Conservation (phyloP, 2,797 vertebrate species). For the Pygocentrus nattereri region DNA sequence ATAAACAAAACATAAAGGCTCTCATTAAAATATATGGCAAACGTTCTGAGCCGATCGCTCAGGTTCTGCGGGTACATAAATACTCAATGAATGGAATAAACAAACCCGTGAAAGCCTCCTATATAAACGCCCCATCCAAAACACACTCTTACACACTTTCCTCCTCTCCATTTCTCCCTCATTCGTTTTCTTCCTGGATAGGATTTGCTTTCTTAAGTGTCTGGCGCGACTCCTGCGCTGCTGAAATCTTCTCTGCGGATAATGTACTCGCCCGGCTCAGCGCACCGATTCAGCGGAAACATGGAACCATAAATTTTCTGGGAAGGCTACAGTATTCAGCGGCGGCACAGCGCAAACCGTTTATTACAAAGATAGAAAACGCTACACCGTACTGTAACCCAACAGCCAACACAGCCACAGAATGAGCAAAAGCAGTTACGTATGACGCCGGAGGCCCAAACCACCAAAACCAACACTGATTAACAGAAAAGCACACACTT, state of each 20-base stretch:
- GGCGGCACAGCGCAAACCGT: no score
- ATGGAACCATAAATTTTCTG: constrained; percentile 56
- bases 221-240: constrained; percentile 58
- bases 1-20: not conserved
- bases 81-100: not conserved
- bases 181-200: constrained; percentile 3
- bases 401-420: constrained; percentile 17
- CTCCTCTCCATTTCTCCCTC: not conserved
- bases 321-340: constrained; percentile 47
- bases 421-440: not conserved
- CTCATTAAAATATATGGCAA: not conserved
- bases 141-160: constrained; percentile 35
- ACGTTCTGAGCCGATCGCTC: not conserved
- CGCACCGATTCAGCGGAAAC: constrained; percentile 50
- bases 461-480: not conserved
- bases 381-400: not conserved
- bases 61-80: not conserved
- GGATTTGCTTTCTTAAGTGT: constrained; percentile 56
- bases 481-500: not conserved
- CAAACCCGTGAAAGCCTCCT: not conserved
- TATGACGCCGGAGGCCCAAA: no score
- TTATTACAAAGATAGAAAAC: constrained; percentile 27
- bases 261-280: constrained; percentile 57
- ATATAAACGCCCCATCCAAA: not conserved
- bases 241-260: constrained; percentile 65